These are phyloP conservation scores for Drosophila watanabei DNA, from an alignment of 1,140 invertebrate species.

Conservation along the genomic window DNA sequence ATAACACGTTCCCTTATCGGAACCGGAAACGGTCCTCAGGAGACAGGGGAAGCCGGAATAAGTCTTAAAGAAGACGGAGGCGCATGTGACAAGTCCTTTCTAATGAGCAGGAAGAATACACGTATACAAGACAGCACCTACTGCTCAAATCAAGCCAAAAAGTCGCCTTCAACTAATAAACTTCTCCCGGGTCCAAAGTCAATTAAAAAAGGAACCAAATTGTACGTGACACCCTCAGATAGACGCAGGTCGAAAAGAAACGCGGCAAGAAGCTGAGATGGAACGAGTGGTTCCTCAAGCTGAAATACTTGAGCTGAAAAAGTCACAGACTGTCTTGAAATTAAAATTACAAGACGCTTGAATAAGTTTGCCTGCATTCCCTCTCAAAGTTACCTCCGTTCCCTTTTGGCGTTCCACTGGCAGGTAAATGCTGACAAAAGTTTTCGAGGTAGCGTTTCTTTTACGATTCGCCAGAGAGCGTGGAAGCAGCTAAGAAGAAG, in stretches of 20 bases:
- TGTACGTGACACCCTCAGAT: constrained; percentile 73
- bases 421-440: constrained; percentile 66
- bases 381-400: background rate
- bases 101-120: constrained; percentile 67
- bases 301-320: constrained; percentile 71
- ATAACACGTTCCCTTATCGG: constrained; percentile 59
- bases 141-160: constrained; percentile 66
- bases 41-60: constrained; percentile 8
- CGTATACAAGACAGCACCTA: constrained; percentile 46
- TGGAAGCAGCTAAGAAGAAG: constrained; percentile 53
- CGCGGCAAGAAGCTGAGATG: background rate
- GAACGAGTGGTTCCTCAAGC: constrained; percentile 27
- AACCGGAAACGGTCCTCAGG: constrained; percentile 53
- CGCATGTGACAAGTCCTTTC: constrained; percentile 78
- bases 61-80: constrained; percentile 51
- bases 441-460: constrained; percentile 81
- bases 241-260: constrained; percentile 37
- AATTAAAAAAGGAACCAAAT: constrained; percentile 80
- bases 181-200: constrained; percentile 66
- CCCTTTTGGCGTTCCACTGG: constrained; percentile 10
- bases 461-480: constrained; percentile 75
- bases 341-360: constrained; percentile 82
- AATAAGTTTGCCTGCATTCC: constrained; percentile 42
- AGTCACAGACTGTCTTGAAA: constrained; percentile 76
- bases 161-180: constrained; percentile 67